Evolutionary conservation across 1,140 invertebrate genomes (phyloP), one percentile per base, ranked within the genome.

Genomic region (Probaryconus sp.): DNA sequence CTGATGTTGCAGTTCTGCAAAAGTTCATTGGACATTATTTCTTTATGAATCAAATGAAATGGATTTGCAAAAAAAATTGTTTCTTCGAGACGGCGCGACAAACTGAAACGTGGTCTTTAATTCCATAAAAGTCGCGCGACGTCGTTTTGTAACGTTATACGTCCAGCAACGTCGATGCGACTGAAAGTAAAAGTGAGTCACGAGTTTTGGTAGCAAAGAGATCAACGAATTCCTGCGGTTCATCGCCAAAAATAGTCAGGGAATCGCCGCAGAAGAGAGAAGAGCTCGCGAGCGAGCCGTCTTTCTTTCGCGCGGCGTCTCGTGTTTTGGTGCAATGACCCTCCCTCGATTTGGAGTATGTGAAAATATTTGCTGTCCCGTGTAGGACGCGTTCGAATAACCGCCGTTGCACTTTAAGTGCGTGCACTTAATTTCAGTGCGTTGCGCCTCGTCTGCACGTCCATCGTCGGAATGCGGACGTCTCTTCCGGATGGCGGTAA

Each of bases 241-340:
- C 83, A 83, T 80, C 77, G 82, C 76, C 79, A 70, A 85, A 83
- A 83, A 85, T 83, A 85, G 82, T 82, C 73, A 51, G 40, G 37
- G 77, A 82, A 79, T 83, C 77, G 76, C 38, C 69, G 58, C 11
- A 11, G 14, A 70, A 51, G 76, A 71, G 71, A 76, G 65, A 31
- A 64, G 68, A 45, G 21, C 28, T 47, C 58, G n/a, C n/a, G n/a
- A n/a, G n/a, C n/a, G n/a, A n/a, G n/a, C n/a, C n/a, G 56, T 50
- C 58, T 56, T 65, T 48, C 70, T 61, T 79, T 50, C 58, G 37
- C 61, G 33, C 64, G 58, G 35, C 47, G 48, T 37, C 61, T 68
- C 72, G 78, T 85, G 80, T 85, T 87, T 85, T 86, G 81, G 83
- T 83, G 75, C 84, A 83, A 81, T 81, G 84, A 86, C 83, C 83